Evolutionary conservation across 37 sponge, comb jelly and placozoan genomes (phyloP).

Genomic region (Agelas oroides): DNA sequence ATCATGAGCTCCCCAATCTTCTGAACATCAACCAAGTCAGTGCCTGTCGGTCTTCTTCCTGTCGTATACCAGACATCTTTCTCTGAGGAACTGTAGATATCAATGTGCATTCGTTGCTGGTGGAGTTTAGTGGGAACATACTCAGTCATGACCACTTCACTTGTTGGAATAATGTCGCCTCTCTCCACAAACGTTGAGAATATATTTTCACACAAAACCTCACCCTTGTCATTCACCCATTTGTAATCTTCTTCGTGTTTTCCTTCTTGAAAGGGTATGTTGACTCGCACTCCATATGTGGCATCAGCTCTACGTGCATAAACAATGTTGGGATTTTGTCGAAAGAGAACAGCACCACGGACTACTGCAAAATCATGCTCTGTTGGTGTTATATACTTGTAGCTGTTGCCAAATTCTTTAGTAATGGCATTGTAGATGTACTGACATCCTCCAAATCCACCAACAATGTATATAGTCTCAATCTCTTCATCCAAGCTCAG

Average conservation of each 20-base stretch:
- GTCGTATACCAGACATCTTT: background rate
- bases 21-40: background rate
- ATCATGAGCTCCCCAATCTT: slow-evolving; percentile 9
- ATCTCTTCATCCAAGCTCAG: background rate
- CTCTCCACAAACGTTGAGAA: slow-evolving; percentile 10
- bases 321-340: slow-evolving; percentile 15
- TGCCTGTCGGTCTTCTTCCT: too few relatives aligned
- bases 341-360: slow-evolving; percentile 33
- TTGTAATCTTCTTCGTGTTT: background rate
- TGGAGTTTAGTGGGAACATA: background rate
- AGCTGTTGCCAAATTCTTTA: background rate
- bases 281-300: slow-evolving; percentile 23
- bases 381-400: background rate
- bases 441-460: slow-evolving; percentile 55
- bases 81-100: background rate
- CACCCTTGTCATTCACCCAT: too few relatives aligned
- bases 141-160: background rate
- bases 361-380: slow-evolving; percentile 30
- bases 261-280: background rate
- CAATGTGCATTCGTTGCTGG: background rate
- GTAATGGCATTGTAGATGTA: slow-evolving; percentile 2
- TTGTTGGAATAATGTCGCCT: background rate
- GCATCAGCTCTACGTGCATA: slow-evolving; percentile 37
- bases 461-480: slow-evolving; percentile 35
- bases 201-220: background rate